phyloP scores from a whole-genome alignment of 2,113 vertebrate genomes.

The Lutjanus erythropterus region DNA sequence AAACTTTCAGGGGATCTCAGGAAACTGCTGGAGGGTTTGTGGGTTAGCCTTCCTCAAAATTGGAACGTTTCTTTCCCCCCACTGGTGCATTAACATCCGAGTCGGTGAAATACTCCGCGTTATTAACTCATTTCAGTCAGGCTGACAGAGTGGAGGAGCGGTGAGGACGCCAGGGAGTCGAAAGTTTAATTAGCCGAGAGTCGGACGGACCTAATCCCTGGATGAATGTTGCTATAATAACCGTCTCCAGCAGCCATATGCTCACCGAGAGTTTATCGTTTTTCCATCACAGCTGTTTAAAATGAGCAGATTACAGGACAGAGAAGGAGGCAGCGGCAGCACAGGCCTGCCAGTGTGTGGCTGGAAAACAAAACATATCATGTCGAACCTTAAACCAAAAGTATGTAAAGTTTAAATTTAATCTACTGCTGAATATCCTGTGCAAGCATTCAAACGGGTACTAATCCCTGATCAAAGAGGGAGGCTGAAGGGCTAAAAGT shows the following conservation, averaged over 20 bases:
- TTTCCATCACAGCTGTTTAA: constrained; percentile 38
- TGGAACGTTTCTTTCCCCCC: constrained; percentile 1
- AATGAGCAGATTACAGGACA: constrained; percentile 30
- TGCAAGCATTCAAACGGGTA: neutral
- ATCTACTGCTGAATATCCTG: neutral
- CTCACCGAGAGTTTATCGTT: constrained; percentile 19
- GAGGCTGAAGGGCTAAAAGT: constrained; percentile 7
- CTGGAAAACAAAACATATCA: constrained; percentile 14
- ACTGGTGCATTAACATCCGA: constrained; percentile 10
- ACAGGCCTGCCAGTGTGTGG: neutral
- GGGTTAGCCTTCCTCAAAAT: constrained; percentile 26
- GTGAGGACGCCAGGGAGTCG: constrained; percentile 10
- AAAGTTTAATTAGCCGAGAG: constrained; percentile 71
- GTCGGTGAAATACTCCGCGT: constrained; percentile 3
- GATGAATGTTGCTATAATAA: constrained; percentile 61
- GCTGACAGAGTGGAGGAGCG: constrained; percentile 27
- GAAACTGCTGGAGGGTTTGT: constrained; percentile 11
- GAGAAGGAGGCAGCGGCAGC: neutral
- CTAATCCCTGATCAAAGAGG: constrained; percentile 26
- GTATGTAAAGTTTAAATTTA: neutral
- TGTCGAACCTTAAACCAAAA: neutral
- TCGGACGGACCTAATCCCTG: constrained; percentile 58
- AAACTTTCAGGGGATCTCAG: constrained; percentile 23
- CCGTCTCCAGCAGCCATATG: constrained; percentile 45
- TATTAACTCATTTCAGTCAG: constrained; percentile 47